Base-by-base conservation (phyloP, 2,797 vertebrate genomes). In the Myripristis murdjan region DNA sequence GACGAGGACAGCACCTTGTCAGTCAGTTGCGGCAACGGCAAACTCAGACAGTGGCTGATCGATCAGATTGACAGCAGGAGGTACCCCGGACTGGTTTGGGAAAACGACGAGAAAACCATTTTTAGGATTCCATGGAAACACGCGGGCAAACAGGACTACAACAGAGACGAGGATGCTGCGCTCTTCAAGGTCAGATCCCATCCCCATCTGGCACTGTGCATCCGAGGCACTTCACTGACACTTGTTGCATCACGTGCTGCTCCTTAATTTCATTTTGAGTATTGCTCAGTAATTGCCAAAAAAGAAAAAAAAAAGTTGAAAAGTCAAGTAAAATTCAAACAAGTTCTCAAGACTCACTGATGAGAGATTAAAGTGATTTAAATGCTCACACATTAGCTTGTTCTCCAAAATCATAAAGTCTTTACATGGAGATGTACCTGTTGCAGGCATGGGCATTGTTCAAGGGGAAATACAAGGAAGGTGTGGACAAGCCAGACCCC, bases 71-170 rank as follows among this genome's bases (percentile, higher is more conserved):
- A 99, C 94, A 99, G 98, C 24, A 89, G 92, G 85, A 95, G 94
- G 66, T 99, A 99, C 92, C 90, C 96, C 0, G 98, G 97, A 59
- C 92, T 99, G 77, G 94, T 99, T 82, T 99, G 98, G 98, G 98
- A 99, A 88, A 98, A 97, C 10, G 96, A 97, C 0, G 97, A 98
- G 77, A 98, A 97, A 90, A 96, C 84, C 87, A 95, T 99, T 86
- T 99, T 99, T 82, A 96, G 98, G 88, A 99, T 99, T 88, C 98
- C 98, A 0, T 99, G 98, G 98, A 99, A 99, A 85, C 98, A 99
- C 4, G 98, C 98, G 0, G 98, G 98, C 71, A 99, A 99, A 76
- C 98, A 99, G 81, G 97, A 99, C 94, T 99, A 99, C 91, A 99
- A 99, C 90, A 94, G 97, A 0, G 98, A 99, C 3, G 98, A 99